Evolutionary conservation across 2,888 invertebrate species (phyloP).

Genomic region (Rapana venosa): DNA sequence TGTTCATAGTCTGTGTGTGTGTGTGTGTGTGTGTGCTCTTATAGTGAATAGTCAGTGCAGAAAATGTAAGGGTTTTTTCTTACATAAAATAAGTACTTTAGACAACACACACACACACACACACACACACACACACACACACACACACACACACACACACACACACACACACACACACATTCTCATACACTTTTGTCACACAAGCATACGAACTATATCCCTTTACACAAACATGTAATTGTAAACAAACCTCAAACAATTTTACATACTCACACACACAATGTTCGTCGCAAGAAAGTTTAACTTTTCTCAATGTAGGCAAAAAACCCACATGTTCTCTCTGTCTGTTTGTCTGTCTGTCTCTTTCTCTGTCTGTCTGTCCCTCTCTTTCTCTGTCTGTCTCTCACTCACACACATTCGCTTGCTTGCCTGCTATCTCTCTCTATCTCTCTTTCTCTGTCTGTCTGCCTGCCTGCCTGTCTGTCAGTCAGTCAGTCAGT

Average conservation of each 20-base stretch:
- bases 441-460: background rate
- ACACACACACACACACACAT: background rate
- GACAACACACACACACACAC: slow-evolving; percentile 25
- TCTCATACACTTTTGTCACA: no score
- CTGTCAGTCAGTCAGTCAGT: background rate
- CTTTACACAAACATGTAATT: no score
- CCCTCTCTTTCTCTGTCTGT: background rate
- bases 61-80: no score
- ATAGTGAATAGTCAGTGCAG: no score
- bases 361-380: background rate
- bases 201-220: no score
- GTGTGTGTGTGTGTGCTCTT: no score
- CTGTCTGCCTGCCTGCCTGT: background rate
- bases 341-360: background rate
- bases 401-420: background rate
- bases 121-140: slow-evolving; percentile 27
- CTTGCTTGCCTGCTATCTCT: background rate
- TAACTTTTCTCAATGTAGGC: no score
- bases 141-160: slow-evolving; percentile 26
- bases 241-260: no score
- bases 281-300: no score
- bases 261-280: no score
- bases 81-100: no score
- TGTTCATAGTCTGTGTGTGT: no score
- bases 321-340: background rate